These are phyloP conservation scores for Nebria salina DNA, from an alignment of 2,888 invertebrate genomes.

Conservation along the genomic window DNA sequence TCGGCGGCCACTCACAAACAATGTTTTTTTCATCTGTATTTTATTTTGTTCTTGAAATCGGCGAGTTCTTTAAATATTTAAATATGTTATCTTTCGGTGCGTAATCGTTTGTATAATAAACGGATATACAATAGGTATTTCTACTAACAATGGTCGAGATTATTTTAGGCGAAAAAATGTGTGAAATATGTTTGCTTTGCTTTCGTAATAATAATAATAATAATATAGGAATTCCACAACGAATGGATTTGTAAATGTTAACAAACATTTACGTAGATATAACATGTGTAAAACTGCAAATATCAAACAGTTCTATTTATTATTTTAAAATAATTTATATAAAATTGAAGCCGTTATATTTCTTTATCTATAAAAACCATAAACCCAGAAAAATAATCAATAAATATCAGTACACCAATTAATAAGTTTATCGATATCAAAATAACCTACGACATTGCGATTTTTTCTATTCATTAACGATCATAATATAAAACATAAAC, in stretches of 20 bases:
- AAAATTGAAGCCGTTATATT: background rate
- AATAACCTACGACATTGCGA: conserved; percentile 7
- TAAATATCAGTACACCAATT: background rate
- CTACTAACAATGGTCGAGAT: background rate
- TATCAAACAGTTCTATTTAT: too few relatives aligned
- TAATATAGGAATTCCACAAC: background rate
- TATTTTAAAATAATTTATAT: too few relatives aligned
- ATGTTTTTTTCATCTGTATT: background rate
- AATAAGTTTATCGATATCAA: conserved; percentile 15
- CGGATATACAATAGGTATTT: background rate
- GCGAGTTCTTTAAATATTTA: background rate
- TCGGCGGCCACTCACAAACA: conserved; percentile 1
- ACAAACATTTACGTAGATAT: too few relatives aligned
- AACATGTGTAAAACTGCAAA: too few relatives aligned
- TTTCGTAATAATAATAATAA: background rate
- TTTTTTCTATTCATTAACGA: background rate
- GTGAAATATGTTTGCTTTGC: background rate
- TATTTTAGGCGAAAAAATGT: background rate
- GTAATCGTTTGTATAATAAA: background rate
- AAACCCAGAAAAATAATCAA: conserved; percentile 6
- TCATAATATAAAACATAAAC: conserved; percentile 11
- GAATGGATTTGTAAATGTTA: background rate
- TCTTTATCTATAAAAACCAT: background rate
- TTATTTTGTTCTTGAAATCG: background rate
- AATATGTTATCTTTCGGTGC: background rate